Base-by-base conservation (phyloP, 2,888 invertebrate genomes). In the Eulithis prunata region DNA sequence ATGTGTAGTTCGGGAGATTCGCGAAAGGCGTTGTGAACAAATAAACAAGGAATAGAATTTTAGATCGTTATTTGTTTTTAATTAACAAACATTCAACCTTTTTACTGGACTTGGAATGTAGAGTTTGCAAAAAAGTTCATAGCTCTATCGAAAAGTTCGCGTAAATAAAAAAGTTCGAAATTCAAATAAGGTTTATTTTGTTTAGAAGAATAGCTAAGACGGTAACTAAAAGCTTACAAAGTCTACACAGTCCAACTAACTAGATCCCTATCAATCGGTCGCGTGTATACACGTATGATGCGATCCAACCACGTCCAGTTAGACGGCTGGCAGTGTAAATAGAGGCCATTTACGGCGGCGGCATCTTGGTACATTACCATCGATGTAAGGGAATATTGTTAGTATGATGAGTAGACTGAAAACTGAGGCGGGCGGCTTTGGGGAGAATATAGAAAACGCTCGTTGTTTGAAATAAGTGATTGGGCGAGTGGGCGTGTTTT, bases 321-420 rank as follows among this genome's bases (percentile, higher is more conserved):
- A 66, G 67, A 67, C 62, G 62, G 59, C 55, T 41, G 36, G 43
- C 69, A 63, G 75, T 70, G 71, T 66, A 70, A 72, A 72, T 70
- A 60, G 67, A 59, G 61, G 56, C 69, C 69, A 56, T 69, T 47
- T 71, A 73, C 32, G 66, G 69, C 61, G 58, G 59, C 63, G 63
- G 57, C 53, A 54, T 64, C 47, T 51, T 45, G 21, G 36, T 58
- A 46, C 68, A 71, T 71, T 73, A 72, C 64, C 69, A 73, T 72
- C 68, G 57, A 57, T 68, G 74, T 76, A 71, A 77, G 79, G 78
- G 73, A 74, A 78, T 80, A 78, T 77, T 77, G 79, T 81, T 76
- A 76, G 73, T 71, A 75, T 79, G 79, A 80, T 78, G 79, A 71
- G 68, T 51, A 54, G 79, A 79, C 83, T 76, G 83, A 79, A 83